Conservation (phyloP, 2,797 vertebrate species). For the Anguilla anguilla region DNA sequence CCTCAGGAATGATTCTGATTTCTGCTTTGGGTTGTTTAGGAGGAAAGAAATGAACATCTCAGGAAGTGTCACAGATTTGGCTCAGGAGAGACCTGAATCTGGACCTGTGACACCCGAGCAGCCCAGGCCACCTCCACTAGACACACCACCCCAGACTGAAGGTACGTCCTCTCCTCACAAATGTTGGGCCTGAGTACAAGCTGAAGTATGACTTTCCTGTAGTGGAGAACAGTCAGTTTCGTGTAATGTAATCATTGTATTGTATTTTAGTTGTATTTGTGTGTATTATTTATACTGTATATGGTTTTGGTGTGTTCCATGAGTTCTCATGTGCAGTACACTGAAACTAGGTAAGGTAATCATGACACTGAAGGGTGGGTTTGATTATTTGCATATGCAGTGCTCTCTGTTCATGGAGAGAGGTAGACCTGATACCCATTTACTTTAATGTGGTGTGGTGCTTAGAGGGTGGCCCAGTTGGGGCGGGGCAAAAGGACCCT, state of each 20-base stretch:
- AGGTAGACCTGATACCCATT: not conserved
- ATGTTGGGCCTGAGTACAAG: not conserved
- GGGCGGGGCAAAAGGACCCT: slow-evolving; percentile 35
- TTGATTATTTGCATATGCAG: not conserved
- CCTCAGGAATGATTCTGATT: not conserved
- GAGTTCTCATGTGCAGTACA: not conserved
- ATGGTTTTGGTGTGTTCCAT: not conserved
- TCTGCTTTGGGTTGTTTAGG: slow-evolving; percentile 58
- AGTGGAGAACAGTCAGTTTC: not conserved
- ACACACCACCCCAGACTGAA: slow-evolving; percentile 40
- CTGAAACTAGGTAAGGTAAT: not conserved
- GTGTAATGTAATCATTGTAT: not conserved
- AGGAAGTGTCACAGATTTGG: slow-evolving; percentile 60
- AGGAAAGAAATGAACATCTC: slow-evolving; percentile 73
- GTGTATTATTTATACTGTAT: not conserved
- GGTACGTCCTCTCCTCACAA: slow-evolving; percentile 44
- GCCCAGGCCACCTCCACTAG: slow-evolving; percentile 44
- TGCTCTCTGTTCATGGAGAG: not conserved
- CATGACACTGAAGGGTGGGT: not conserved
- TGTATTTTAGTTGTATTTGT: not conserved
- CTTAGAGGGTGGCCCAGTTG: slow-evolving; percentile 49
- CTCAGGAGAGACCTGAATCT: slow-evolving; percentile 63
- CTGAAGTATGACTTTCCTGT: not conserved
- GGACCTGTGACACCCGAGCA: slow-evolving; percentile 58
- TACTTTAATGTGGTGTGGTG: not conserved